Evolutionary conservation across 1,140 invertebrate genomes (phyloP).

Genomic region (Microplitis demolitor): DNA sequence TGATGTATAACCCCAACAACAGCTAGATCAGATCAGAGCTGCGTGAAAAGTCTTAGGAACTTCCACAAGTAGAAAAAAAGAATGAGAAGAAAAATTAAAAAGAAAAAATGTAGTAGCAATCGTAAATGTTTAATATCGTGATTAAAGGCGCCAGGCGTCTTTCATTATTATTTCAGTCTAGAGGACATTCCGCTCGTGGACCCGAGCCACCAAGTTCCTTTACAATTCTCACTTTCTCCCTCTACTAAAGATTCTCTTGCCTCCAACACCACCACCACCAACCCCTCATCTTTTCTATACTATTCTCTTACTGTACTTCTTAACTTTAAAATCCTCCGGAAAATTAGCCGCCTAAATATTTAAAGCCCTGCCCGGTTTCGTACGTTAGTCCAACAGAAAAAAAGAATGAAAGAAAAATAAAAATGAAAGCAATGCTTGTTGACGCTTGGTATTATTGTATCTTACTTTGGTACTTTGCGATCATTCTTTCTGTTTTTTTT

Average conservation of each 20-base stretch:
- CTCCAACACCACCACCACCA: no score
- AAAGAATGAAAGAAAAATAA: neutral
- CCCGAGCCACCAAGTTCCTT: slow-evolving; percentile 46
- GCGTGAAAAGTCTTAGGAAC: slow-evolving; percentile 35
- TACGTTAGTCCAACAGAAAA: slow-evolving; percentile 16
- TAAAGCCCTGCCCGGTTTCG: slow-evolving; percentile 37
- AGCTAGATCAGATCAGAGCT: slow-evolving; percentile 42
- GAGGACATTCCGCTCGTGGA: slow-evolving; percentile 53
- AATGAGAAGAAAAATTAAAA: slow-evolving; percentile 15
- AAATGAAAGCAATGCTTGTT: slow-evolving; percentile 4
- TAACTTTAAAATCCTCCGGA: slow-evolving; percentile 53
- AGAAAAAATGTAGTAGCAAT: slow-evolving; percentile 41
- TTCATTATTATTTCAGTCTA: slow-evolving; percentile 62
- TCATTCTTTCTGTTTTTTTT: neutral
- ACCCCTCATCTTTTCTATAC: neutral
- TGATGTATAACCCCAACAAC: slow-evolving; percentile 21
- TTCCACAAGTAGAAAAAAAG: slow-evolving; percentile 18
- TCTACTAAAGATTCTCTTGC: neutral
- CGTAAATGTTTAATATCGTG: slow-evolving; percentile 63
- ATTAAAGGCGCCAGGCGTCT: slow-evolving; percentile 59
- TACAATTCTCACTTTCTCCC: slow-evolving; percentile 53
- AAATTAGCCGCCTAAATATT: slow-evolving; percentile 61
- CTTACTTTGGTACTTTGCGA: neutral
- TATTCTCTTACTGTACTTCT: slow-evolving; percentile 27
- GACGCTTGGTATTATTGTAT: slow-evolving; percentile 2